Evolutionary conservation across 1,140 invertebrate genomes (phyloP).

Genomic region (Lasaia peninsularis): DNA sequence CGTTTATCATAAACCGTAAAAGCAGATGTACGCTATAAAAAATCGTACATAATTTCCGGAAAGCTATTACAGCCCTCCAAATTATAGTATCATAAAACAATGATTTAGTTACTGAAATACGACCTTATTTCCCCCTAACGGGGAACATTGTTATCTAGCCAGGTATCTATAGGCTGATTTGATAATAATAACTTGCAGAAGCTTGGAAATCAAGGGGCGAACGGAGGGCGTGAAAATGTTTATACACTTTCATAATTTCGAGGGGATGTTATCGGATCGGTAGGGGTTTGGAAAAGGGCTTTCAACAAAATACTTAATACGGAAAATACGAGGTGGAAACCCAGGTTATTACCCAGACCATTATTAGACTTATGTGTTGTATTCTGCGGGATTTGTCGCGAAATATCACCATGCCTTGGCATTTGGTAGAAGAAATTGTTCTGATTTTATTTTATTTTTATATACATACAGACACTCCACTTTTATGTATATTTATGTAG

Average conservation of each 20-base stretch:
- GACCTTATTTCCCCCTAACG: slow-evolving; percentile 65
- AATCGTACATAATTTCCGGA: slow-evolving; percentile 13
- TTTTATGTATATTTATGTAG: no score
- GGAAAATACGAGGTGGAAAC: slow-evolving; percentile 57
- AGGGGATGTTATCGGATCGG: slow-evolving; percentile 63
- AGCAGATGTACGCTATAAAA: neutral
- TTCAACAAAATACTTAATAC: slow-evolving; percentile 69
- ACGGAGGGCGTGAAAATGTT: slow-evolving; percentile 69
- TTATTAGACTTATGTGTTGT: slow-evolving; percentile 37
- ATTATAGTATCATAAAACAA: slow-evolving; percentile 71
- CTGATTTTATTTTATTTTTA: slow-evolving; percentile 11
- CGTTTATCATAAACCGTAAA: neutral
- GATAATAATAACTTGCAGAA: slow-evolving; percentile 73
- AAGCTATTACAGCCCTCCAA: slow-evolving; percentile 30
- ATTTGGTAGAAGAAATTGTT: neutral
- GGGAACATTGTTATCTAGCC: slow-evolving; percentile 53
- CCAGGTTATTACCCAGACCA: slow-evolving; percentile 42
- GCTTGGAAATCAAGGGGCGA: slow-evolving; percentile 52
- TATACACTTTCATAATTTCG: slow-evolving; percentile 76
- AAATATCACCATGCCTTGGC: slow-evolving; percentile 11
- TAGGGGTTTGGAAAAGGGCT: slow-evolving; percentile 51
- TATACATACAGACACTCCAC: no score
- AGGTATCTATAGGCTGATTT: slow-evolving; percentile 73
- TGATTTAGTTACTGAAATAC: slow-evolving; percentile 61
- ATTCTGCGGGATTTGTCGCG: slow-evolving; percentile 33